A percentile compares a stretch with the other conserved stretches of the same genome.
These are phyloP conservation scores for Amblyornis subalaris DNA, from an alignment of 2,113 vertebrate species.

Conservation along the genomic window DNA sequence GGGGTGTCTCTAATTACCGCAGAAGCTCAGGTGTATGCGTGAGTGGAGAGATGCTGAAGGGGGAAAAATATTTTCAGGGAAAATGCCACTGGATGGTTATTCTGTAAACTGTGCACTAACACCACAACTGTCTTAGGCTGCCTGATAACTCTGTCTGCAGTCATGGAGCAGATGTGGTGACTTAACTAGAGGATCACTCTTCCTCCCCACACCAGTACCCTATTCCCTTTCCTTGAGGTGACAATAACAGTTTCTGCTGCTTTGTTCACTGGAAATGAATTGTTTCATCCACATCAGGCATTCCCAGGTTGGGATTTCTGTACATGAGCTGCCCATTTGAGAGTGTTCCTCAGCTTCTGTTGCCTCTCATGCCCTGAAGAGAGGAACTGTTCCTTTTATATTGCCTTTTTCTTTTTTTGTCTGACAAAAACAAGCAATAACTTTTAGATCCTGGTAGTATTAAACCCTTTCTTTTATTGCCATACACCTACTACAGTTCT, in stretches of 20 bases:
- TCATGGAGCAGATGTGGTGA: background rate
- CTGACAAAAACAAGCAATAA: background rate
- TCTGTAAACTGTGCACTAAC: background rate
- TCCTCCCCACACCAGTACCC: rapidly evolving
- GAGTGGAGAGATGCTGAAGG: background rate
- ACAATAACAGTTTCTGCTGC: background rate
- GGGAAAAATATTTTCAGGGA: background rate
- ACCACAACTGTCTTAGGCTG: background rate
- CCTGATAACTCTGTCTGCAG: background rate
- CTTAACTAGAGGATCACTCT: background rate
- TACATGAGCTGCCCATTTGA: background rate
- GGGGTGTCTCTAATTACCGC: background rate
- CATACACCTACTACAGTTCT: background rate
- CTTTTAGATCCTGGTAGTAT: background rate
- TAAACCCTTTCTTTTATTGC: background rate
- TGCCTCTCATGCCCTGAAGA: background rate
- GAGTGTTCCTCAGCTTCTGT: background rate
- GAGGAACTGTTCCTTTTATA: background rate
- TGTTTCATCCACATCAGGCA: background rate
- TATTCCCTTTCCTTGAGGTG: background rate
- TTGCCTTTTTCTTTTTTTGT: background rate
- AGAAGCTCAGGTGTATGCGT: rapidly evolving
- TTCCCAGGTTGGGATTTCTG: background rate
- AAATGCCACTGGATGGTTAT: background rate
- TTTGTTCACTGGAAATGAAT: background rate